Conservation (phyloP, 2,797 vertebrate species). For the Gymnodraco acuticeps region DNA sequence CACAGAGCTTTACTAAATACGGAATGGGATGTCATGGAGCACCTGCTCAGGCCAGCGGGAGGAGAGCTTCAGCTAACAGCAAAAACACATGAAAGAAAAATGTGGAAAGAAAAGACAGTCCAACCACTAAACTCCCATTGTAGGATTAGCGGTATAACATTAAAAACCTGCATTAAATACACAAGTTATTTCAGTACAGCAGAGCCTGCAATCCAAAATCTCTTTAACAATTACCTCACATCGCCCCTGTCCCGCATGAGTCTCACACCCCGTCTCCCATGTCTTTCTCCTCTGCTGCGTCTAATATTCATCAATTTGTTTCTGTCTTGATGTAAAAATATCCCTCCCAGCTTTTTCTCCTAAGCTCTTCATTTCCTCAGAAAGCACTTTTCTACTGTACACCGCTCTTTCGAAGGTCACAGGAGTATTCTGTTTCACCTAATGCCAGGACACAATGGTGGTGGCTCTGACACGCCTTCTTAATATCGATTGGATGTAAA, state of each 20-base stretch:
- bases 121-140: not conserved
- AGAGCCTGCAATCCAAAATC: conserved; percentile 8
- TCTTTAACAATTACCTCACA: conserved; percentile 1
- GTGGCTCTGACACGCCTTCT: not conserved
- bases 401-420: conserved; percentile 6
- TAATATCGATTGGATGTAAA: not conserved
- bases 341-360: conserved; percentile 1
- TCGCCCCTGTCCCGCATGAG: not conserved
- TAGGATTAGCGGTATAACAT: not conserved
- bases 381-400: conserved; percentile 24
- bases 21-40: conserved; percentile 50
- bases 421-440: conserved; percentile 33
- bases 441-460: conserved; percentile 14
- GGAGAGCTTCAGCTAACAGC: not conserved
- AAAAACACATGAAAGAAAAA: not conserved
- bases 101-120: not conserved
- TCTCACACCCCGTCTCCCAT: not conserved
- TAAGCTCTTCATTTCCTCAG: conserved; percentile 17
- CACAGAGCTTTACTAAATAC: conserved; percentile 79
- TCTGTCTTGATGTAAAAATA: conserved; percentile 42
- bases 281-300: conserved; percentile 12
- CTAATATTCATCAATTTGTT: conserved; percentile 41
- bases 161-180: fast-evolving
- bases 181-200: conserved; percentile 5
- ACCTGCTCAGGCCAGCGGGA: conserved; percentile 45